Evolutionary conservation across 2,113 vertebrate genomes (phyloP).

Genomic region (Mastomys coucha): DNA sequence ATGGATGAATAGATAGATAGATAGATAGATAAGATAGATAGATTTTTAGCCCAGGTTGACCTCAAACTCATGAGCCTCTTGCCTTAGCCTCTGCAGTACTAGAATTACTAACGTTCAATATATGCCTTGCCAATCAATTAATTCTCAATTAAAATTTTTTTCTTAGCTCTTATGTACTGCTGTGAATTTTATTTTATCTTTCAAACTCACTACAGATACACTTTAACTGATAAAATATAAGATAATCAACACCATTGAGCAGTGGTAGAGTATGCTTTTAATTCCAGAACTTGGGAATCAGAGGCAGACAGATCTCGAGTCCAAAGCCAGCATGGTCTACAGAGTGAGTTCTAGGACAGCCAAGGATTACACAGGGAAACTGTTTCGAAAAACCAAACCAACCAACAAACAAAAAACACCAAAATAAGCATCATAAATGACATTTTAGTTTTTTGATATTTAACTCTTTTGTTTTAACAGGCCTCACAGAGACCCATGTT

Average conservation of each 20-base stretch:
- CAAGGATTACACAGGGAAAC: too few relatives aligned
- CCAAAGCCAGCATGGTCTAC: background rate
- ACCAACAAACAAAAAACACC: background rate
- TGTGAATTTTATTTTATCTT: background rate
- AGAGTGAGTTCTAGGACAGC: background rate
- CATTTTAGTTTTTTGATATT: background rate
- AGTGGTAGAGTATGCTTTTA: background rate
- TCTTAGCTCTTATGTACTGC: background rate
- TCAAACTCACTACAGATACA: conserved; percentile 25
- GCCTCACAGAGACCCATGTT: background rate
- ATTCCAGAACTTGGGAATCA: background rate
- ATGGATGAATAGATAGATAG: too few relatives aligned
- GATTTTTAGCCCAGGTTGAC: background rate
- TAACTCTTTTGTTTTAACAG: conserved; percentile 11
- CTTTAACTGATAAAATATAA: conserved; percentile 41
- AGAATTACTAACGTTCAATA: background rate
- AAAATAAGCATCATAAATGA: conserved; percentile 51
- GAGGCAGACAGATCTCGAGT: background rate
- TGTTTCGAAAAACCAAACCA: too few relatives aligned
- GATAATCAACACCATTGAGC: background rate
- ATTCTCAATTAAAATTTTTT: conserved; percentile 3
- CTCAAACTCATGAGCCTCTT: background rate
- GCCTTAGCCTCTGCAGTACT: background rate
- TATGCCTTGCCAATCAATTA: background rate
- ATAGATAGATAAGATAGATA: too few relatives aligned